Base-by-base conservation (phyloP, 2,888 invertebrate genomes). In the Geotrupes spiniger region DNA sequence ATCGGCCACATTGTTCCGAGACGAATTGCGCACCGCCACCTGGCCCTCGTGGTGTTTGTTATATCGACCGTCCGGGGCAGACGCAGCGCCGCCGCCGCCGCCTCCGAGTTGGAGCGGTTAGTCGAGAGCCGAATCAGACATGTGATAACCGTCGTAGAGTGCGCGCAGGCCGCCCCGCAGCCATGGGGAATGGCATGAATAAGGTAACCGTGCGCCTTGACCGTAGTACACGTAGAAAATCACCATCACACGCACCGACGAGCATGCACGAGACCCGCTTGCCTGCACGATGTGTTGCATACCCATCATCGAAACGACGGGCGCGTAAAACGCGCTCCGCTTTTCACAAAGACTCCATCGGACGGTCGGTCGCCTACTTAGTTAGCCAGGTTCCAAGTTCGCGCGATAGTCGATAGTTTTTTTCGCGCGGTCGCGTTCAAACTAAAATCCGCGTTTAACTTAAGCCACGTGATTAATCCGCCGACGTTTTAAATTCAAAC, bases 161-260 rank as follows among this genome's bases (percentile, higher is more conserved):
- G 49, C 41, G 37, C n/a, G 6, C 53, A 48, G 51, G 58, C 59
- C 52, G 56, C 56, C 59, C 60, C 57, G 43, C 60, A 60, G 57
- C 59, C 73, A 84, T 90, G 89, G 90, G 90, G 76, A 89, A 90
- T 85, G 90, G 90, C 75, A 90, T 90, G 90, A 90, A 90, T 76
- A 90, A 89, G 88, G 90, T 89, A 75, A 79, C 21, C 17, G 31
- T 21, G 25, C 37, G 14, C 27, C 29, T 29, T 42, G 17, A 31
- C 16, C 29, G 38, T 49, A 46, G 28, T 28, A 14, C n/a, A 10
- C 14, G n/a, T n/a, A n/a, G n/a, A 14, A 10, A n/a, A 33, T 33
- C 33, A 33, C 15, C 33, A 33, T 33, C 33, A 33, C 12, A 21
- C n/a, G n/a, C 3, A 21, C 21, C 6, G 21, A 21, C 15, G 33